Percentiles rank a stretch among this genome's conserved stretches.
phyloP scores from a whole-genome alignment of 64 coral and sea anemone genomes.

The Cladopsammia gracilis region DNA sequence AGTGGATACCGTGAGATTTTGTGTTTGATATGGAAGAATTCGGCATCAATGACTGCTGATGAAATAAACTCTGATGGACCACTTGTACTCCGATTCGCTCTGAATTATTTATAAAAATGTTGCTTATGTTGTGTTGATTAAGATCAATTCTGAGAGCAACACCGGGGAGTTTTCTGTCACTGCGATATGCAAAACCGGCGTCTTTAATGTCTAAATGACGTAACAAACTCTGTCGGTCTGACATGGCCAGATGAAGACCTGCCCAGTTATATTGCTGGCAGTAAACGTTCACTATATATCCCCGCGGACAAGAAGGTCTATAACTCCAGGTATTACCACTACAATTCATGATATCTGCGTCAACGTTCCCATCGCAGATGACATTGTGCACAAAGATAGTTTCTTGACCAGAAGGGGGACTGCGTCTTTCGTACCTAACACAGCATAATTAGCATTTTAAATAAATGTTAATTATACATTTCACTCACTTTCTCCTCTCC shows the following conservation, averaged over 20 bases:
- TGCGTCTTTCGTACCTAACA: not conserved
- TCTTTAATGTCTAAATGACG: slow-evolving; percentile 70
- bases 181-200: slow-evolving; percentile 75
- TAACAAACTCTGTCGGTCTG: slow-evolving; percentile 38
- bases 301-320: slow-evolving; percentile 15
- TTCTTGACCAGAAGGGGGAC: slow-evolving; percentile 11
- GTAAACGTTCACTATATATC: slow-evolving; percentile 10
- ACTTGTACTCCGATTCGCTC: slow-evolving; percentile 51
- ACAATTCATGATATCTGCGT: slow-evolving; percentile 73
- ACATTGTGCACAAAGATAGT: slow-evolving; percentile 64
- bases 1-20: slow-evolving; percentile 36
- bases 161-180: slow-evolving; percentile 72
- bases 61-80: slow-evolving; percentile 48
- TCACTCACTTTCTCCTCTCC: too few relatives aligned
- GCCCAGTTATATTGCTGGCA: slow-evolving; percentile 75
- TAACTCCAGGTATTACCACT: slow-evolving; percentile 39
- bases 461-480: too few relatives aligned
- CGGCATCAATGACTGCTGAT: slow-evolving; percentile 42
- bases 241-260: slow-evolving; percentile 69
- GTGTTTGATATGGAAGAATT: slow-evolving; percentile 68
- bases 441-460: not conserved
- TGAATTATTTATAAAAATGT: slow-evolving; percentile 62
- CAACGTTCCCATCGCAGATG: not conserved
- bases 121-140: slow-evolving; percentile 65
- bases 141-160: slow-evolving; percentile 68